Conservation (phyloP, 1,140 invertebrate species). For the Eufriesea mexicana region DNA sequence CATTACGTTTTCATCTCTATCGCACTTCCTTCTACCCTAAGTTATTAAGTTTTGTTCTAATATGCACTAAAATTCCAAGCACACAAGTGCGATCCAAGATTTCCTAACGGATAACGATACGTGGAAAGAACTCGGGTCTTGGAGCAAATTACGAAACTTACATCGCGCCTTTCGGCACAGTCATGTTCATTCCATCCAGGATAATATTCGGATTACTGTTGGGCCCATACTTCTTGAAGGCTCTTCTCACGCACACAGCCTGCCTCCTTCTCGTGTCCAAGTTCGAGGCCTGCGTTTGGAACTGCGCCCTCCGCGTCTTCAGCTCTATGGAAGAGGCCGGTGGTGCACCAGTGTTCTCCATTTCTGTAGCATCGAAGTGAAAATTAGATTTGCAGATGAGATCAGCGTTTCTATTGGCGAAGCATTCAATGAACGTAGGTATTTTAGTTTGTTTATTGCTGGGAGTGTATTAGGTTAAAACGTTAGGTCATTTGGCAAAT, state of each 20-base stretch:
- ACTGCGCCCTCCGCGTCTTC: slow-evolving; percentile 78
- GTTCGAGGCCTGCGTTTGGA: slow-evolving; percentile 87
- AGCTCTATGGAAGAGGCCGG: slow-evolving; percentile 74
- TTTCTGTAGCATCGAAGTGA: slow-evolving; percentile 46
- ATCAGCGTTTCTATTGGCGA: not conserved
- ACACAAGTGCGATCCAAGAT: not conserved
- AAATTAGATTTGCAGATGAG: too few relatives aligned
- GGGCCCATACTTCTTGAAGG: slow-evolving; percentile 93
- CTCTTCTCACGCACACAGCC: slow-evolving; percentile 90
- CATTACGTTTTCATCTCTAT: too few relatives aligned
- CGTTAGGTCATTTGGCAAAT: too few relatives aligned
- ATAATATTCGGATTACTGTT: slow-evolving; percentile 93
- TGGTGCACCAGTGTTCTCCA: slow-evolving; percentile 67
- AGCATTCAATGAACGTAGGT: not conserved
- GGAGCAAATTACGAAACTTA: slow-evolving; percentile 81
- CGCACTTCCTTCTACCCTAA: too few relatives aligned
- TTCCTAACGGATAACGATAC: not conserved
- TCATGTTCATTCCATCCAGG: slow-evolving; percentile 93
- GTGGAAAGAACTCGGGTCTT: not conserved
- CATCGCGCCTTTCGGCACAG: slow-evolving; percentile 95
- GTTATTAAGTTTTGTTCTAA: not conserved
- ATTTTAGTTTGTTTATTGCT: too few relatives aligned
- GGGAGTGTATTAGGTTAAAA: too few relatives aligned
- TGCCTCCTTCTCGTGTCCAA: slow-evolving; percentile 88
- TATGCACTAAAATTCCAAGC: not conserved